These are phyloP conservation scores for Ametastegia equiseti DNA, from an alignment of 2,888 invertebrate species.

Conservation along the genomic window DNA sequence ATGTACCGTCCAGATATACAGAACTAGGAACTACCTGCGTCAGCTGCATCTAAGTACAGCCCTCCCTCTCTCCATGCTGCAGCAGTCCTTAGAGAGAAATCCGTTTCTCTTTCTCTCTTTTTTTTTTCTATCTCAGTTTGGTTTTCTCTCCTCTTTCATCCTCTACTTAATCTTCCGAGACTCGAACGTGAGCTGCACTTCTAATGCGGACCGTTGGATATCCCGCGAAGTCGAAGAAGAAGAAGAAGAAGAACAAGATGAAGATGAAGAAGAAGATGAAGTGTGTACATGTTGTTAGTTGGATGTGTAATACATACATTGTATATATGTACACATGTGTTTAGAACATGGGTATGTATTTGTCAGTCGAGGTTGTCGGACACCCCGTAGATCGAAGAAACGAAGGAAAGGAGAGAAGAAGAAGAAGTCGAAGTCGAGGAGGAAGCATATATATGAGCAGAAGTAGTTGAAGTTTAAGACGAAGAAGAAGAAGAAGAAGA, in stretches of 20 bases:
- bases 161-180: neutral
- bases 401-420: too few relatives aligned
- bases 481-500: too few relatives aligned
- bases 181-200: neutral
- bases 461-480: too few relatives aligned
- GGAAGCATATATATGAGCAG: too few relatives aligned
- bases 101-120: neutral
- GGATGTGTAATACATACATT: too few relatives aligned
- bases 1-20: too few relatives aligned
- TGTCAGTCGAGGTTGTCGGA: neutral
- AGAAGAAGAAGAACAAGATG: too few relatives aligned
- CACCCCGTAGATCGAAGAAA: constrained; percentile 24
- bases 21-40: neutral
- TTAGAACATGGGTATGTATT: neutral
- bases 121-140: neutral
- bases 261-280: too few relatives aligned
- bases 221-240: neutral
- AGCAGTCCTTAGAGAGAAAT: neutral
- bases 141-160: neutral
- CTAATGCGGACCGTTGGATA: neutral
- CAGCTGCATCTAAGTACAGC: neutral
- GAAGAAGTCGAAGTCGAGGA: too few relatives aligned
- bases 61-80: too few relatives aligned
- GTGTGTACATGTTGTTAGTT: too few relatives aligned
- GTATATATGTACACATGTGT: neutral